Evolutionary conservation across 2,797 vertebrate genomes (phyloP).

Genomic region (Arctocebus calabarensis): DNA sequence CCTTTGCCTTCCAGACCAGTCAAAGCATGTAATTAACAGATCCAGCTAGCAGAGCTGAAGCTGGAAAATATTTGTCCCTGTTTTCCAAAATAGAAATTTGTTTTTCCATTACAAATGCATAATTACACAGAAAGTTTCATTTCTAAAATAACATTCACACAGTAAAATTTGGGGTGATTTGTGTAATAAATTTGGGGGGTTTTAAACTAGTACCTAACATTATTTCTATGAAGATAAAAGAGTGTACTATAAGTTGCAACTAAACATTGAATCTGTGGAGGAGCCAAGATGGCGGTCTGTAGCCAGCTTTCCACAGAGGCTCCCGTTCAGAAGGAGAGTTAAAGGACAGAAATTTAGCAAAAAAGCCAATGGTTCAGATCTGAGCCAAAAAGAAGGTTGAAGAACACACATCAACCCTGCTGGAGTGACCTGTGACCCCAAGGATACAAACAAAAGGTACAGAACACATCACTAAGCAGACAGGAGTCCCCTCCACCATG

Average conservation of each 20-base stretch:
- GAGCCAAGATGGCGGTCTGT: too few relatives aligned
- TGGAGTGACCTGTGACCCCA: too few relatives aligned
- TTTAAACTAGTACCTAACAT: not conserved
- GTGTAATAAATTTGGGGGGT: not conserved
- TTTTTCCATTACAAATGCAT: not conserved
- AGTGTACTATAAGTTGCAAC: not conserved
- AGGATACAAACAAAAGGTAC: too few relatives aligned
- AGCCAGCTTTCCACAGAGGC: too few relatives aligned
- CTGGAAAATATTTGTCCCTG: not conserved
- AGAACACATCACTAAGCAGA: too few relatives aligned
- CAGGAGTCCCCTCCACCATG: too few relatives aligned
- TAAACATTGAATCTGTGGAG: not conserved
- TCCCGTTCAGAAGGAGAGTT: too few relatives aligned
- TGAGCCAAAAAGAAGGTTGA: too few relatives aligned
- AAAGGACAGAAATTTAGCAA: too few relatives aligned
- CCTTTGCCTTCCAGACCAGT: not conserved
- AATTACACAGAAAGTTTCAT: not conserved
- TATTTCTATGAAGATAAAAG: not conserved
- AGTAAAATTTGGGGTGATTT: not conserved
- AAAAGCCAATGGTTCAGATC: too few relatives aligned
- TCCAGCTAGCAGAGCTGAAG: not conserved
- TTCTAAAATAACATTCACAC: constrained; percentile 10
- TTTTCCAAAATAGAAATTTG: not conserved
- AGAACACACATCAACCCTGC: too few relatives aligned
- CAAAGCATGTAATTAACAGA: not conserved